Evolutionary conservation across 2,113 vertebrate species (phyloP).

Genomic region (Phyllopteryx taeniolatus): DNA sequence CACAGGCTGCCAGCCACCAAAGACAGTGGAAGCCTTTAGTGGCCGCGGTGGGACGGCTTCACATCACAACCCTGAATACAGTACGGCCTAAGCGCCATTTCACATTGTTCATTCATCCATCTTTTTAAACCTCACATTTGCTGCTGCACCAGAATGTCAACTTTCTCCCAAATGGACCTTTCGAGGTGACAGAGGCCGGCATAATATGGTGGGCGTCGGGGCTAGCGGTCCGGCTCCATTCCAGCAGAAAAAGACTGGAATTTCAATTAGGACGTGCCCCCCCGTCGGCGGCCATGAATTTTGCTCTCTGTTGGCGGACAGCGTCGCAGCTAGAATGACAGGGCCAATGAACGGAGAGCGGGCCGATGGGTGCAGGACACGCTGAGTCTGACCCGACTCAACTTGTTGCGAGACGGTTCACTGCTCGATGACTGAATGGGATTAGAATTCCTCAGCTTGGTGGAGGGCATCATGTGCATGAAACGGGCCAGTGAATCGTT

Average conservation of each 20-base stretch:
- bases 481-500: conserved; percentile 25
- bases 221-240: conserved; percentile 48
- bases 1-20: conserved; percentile 48
- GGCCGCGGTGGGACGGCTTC: conserved; percentile 40
- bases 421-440: conserved; percentile 31
- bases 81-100: conserved; percentile 10
- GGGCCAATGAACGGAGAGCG: conserved; percentile 57
- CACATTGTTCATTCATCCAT: conserved; percentile 24
- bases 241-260: conserved; percentile 64
- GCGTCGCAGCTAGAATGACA: conserved; percentile 68
- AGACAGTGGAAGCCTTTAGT: conserved; percentile 52
- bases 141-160: conserved; percentile 40
- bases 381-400: conserved; percentile 68
- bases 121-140: conserved; percentile 13
- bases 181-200: conserved; percentile 64
- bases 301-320: conserved; percentile 69
- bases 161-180: conserved; percentile 47
- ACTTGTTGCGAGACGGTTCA: conserved; percentile 48
- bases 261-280: conserved; percentile 69
- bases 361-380: conserved; percentile 56
- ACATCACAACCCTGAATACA: conserved; percentile 19
- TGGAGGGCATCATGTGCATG: conserved; percentile 27
- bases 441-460: conserved; percentile 49
- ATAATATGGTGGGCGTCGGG: conserved; percentile 62
- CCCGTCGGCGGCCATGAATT: conserved; percentile 69